A percentile compares a stretch with the other conserved stretches of the same genome.
Conservation (phyloP, 2,888 invertebrate genomes). For the Papilio elwesi region DNA sequence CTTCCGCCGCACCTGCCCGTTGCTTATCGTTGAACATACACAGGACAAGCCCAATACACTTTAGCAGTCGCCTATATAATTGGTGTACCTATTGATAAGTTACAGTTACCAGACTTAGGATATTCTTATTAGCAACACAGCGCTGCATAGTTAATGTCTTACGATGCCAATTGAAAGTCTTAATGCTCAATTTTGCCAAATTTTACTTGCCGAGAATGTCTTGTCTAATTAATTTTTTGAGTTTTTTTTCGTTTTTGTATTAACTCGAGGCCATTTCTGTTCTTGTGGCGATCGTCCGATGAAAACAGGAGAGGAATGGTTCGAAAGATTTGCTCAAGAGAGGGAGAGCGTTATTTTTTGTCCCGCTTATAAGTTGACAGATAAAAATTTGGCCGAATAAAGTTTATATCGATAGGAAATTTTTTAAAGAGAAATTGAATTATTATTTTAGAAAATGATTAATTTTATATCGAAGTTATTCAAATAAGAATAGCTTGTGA, state of each 20-base stretch:
- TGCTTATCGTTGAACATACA: too few species aligned
- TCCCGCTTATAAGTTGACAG: conserved; percentile 57
- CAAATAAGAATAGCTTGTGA: conserved; percentile 73
- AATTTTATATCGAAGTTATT: conserved; percentile 69
- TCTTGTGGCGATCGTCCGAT: conserved; percentile 45
- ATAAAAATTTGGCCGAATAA: conserved; percentile 66
- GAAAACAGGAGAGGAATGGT: conserved; percentile 41
- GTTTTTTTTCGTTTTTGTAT: conserved; percentile 48
- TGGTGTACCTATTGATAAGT: conserved; percentile 73
- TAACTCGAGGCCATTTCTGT: conserved; percentile 54
- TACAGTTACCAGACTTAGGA: conserved; percentile 81
- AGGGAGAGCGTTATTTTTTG: conserved; percentile 64
- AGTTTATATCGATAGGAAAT: conserved; percentile 70
- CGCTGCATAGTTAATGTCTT: conserved; percentile 70
- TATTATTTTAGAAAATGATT: conserved; percentile 67
- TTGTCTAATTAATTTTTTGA: conserved; percentile 72
- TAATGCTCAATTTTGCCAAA: conserved; percentile 85
- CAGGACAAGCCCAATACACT: conserved; percentile 48
- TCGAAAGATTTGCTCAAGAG: conserved; percentile 73
- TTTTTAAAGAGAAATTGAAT: conserved; percentile 63
- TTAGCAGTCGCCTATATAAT: conserved; percentile 57
- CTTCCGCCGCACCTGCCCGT: too few species aligned
- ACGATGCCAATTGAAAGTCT: conserved; percentile 79
- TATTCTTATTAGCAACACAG: conserved; percentile 71
- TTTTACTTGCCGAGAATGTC: conserved; percentile 79